Evolutionary conservation across 2,888 invertebrate species (phyloP).

Genomic region (Cordilura impudica): DNA sequence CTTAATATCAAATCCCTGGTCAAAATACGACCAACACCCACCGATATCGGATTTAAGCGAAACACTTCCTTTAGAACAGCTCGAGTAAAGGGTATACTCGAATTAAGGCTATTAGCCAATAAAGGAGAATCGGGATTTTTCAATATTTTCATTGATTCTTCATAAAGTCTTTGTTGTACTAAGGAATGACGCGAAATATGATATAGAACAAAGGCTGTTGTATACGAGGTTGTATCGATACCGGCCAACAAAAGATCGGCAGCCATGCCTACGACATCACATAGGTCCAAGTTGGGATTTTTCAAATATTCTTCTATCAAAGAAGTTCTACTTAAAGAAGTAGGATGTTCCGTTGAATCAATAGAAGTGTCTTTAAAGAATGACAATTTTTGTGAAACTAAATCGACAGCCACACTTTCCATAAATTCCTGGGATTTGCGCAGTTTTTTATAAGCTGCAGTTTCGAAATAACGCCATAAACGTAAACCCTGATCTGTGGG

Average conservation of each 20-base stretch:
- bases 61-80: conserved; percentile 91
- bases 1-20: conserved; percentile 84
- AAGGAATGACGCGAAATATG: conserved; percentile 85
- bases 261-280: conserved; percentile 90
- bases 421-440: conserved; percentile 84
- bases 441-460: conserved; percentile 85
- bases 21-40: conserved; percentile 88
- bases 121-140: conserved; percentile 78
- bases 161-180: conserved; percentile 83
- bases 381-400: conserved; percentile 81
- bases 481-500: conserved; percentile 77
- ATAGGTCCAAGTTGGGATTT: conserved; percentile 84
- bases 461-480: conserved; percentile 84
- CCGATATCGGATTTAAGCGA: conserved; percentile 88
- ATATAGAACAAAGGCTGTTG: conserved; percentile 87
- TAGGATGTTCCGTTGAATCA: not conserved
- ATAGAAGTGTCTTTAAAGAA: conserved; percentile 76
- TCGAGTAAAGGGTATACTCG: conserved; percentile 85
- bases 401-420: conserved; percentile 84
- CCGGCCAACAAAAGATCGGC: conserved; percentile 91
- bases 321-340: conserved; percentile 75
- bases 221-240: conserved; percentile 90
- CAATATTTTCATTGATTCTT: conserved; percentile 82
- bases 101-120: conserved; percentile 80
- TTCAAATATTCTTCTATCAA: conserved; percentile 85